These are phyloP conservation scores for Progne subis DNA, from an alignment of 2,113 vertebrate genomes.

Conservation along the genomic window DNA sequence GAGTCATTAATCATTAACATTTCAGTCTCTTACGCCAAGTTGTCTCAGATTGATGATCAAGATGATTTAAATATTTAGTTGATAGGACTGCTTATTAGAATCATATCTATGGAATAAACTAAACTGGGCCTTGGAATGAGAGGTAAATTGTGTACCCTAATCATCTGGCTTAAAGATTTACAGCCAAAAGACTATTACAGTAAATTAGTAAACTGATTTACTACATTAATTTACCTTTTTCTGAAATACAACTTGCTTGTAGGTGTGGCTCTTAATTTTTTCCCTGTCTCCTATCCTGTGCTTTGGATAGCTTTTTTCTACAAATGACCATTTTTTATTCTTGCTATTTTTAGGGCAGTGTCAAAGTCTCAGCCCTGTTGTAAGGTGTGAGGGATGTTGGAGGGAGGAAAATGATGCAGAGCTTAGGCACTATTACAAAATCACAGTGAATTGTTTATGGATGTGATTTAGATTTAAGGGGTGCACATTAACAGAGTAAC, in stretches of 20 bases:
- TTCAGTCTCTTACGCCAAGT: not conserved
- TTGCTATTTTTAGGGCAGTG: not conserved
- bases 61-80: not conserved
- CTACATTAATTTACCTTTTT: not conserved
- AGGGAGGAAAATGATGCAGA: not conserved
- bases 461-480: not conserved
- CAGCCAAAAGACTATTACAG: not conserved
- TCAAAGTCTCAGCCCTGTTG: not conserved
- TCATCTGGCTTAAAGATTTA: not conserved
- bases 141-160: not conserved
- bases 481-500: not conserved
- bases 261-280: not conserved
- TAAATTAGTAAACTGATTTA: not conserved
- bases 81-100: not conserved
- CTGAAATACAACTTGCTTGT: not conserved
- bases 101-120: not conserved
- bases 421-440: not conserved
- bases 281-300: not conserved
- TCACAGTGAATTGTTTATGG: not conserved
- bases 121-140: not conserved
- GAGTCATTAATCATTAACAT: not conserved
- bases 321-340: not conserved
- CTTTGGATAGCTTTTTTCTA: not conserved
- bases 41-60: not conserved
- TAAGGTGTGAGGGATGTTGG: not conserved